phyloP scores from a whole-genome alignment of 2,113 vertebrate genomes.

The Solea senegalensis region DNA sequence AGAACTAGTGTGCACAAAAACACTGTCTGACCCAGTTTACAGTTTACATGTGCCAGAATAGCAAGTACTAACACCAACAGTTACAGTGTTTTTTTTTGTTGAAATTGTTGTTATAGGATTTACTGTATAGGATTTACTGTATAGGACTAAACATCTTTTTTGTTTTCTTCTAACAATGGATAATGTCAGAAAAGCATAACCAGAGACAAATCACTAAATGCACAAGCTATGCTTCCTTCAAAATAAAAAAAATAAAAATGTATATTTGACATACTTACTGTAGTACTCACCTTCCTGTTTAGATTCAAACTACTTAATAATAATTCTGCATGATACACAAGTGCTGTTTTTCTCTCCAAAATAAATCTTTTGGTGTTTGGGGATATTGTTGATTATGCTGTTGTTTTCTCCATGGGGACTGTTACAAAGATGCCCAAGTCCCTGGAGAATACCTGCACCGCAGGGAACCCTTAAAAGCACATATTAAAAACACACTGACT shows the following conservation, averaged over 20 bases:
- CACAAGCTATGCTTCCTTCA: too few relatives aligned
- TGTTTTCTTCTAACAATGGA: too few relatives aligned
- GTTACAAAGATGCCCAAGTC: conserved; percentile 58
- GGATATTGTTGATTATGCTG: conserved; percentile 64
- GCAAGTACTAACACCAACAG: too few relatives aligned
- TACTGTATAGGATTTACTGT: too few relatives aligned
- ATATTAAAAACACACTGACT: conserved; percentile 79
- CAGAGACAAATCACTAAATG: too few relatives aligned
- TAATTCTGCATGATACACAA: conserved; percentile 41
- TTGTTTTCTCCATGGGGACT: conserved; percentile 68
- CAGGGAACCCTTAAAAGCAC: conserved; percentile 80
- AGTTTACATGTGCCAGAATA: not conserved
- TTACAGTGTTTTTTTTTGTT: too few relatives aligned
- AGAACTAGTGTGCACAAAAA: conserved; percentile 32
- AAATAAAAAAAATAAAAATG: not conserved
- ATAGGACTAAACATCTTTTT: too few relatives aligned
- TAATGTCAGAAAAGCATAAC: too few relatives aligned
- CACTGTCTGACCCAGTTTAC: not conserved
- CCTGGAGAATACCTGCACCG: conserved; percentile 66
- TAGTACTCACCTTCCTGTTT: not conserved
- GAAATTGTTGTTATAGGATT: too few relatives aligned
- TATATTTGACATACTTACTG: too few relatives aligned
- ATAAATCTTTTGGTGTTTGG: conserved; percentile 46
- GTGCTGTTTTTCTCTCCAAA: conserved; percentile 5
- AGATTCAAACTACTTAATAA: conserved; percentile 15